Percentiles rank a stretch among this genome's conserved stretches.
Conservation (phyloP, 2,113 vertebrate species). For the Brachyhypopomus occidentalis region DNA sequence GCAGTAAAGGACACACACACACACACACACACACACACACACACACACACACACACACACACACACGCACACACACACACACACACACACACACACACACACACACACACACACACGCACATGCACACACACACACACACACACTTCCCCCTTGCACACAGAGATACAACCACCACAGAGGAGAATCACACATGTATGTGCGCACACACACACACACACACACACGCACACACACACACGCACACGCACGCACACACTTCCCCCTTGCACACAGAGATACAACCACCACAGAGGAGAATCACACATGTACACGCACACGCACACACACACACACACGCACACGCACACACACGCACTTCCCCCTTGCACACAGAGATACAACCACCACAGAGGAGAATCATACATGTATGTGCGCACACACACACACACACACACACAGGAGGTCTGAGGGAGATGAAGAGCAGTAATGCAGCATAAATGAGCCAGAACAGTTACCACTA, state of each 20-base stretch:
- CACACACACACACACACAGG: constrained; percentile 23
- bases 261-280: too few species aligned
- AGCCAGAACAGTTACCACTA: constrained; percentile 36
- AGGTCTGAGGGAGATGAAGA: background rate
- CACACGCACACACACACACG: constrained; percentile 3
- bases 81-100: too few species aligned
- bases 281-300: too few species aligned
- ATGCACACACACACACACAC: background rate
- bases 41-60: background rate
- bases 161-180: too few species aligned
- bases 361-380: background rate
- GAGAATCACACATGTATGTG: too few species aligned
- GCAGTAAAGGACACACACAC: constrained; percentile 5
- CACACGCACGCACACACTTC: background rate
- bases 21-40: constrained; percentile 13
- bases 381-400: background rate
- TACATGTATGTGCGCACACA: background rate
- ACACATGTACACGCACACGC: too few species aligned
- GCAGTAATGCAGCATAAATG: constrained; percentile 29
- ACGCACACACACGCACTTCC: background rate
- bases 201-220: background rate
- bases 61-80: background rate
- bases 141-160: too few species aligned
- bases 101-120: constrained; percentile 7
- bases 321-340: background rate